Percentiles rank a stretch among this genome's conserved stretches.
Evolutionary conservation across 1,140 invertebrate species (phyloP).

Genomic region (Cataglyphis hispanica): DNA sequence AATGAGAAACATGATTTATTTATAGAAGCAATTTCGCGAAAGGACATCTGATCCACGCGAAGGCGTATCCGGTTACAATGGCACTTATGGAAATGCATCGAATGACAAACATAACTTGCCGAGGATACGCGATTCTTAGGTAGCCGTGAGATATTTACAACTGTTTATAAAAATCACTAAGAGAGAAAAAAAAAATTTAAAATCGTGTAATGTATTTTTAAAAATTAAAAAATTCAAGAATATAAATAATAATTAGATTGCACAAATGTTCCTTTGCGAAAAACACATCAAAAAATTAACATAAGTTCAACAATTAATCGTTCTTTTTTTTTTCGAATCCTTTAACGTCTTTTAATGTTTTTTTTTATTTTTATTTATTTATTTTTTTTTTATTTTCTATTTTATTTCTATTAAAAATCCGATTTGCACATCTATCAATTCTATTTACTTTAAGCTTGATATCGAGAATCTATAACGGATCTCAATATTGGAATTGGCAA

Average conservation of each 20-base stretch:
- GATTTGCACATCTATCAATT: background rate
- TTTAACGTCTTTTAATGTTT: background rate
- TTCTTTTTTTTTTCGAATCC: background rate
- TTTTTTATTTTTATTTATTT: no score
- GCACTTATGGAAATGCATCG: constrained; percentile 68
- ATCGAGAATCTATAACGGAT: background rate
- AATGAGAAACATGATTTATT: constrained; percentile 55
- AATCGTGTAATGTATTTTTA: constrained; percentile 26
- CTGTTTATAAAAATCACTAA: constrained; percentile 14
- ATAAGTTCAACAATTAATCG: no score
- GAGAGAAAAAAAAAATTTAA: constrained; percentile 23
- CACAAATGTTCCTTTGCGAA: background rate
- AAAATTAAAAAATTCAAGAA: background rate
- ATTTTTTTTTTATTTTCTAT: no score
- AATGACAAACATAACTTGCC: constrained; percentile 51
- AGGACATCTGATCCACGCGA: constrained; percentile 49
- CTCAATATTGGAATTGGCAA: constrained; percentile 16
- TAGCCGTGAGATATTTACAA: constrained; percentile 41
- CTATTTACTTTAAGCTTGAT: background rate
- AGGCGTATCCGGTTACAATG: constrained; percentile 66
- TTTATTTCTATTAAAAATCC: constrained; percentile 11
- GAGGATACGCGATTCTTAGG: background rate
- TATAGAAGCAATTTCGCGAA: constrained; percentile 44
- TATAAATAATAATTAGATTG: background rate
- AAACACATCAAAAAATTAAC: constrained; percentile 3